Base-by-base conservation (phyloP, 2,888 invertebrate species). In the Synergus itoensis region DNA sequence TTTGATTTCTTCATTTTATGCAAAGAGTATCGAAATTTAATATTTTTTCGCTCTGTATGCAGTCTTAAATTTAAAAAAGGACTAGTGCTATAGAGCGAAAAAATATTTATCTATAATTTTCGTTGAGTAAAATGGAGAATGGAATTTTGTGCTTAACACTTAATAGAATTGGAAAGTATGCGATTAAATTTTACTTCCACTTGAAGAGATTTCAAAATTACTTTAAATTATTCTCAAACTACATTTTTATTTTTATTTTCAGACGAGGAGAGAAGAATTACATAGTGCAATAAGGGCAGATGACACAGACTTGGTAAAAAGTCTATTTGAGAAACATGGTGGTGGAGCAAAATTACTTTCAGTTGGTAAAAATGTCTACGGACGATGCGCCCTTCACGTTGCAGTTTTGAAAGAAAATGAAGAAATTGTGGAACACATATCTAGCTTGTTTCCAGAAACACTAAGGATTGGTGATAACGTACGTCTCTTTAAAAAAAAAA, bases 381-480 rank as follows among this genome's bases (percentile, higher is more conserved):
- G 97, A 8, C 94, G 97, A 81, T 96, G 96, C 78, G 94, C 97
- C 0, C 93, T 99, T 28, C 99, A 99, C 90, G 95, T 98, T 76
- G 98, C 98, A 0, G 96, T 98, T 16, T 93, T 98, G 14, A 95
- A 96, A 79, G 97, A 98, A 87, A 95, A 96, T 78, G 96, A 96
- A 84, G 96, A 97, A 79, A 94, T 98, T 41, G 97, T 97, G 0
- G 95, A 96, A 81, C 96, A 95, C 88, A 93, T 99, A 79, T 96
- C 96, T 0, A 94, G 94, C 82, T 93, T 94, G 48, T 96, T 95
- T 90, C 95, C 96, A 0, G 96, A 96, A 84, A 94, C 96, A 0
- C 91, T 98, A 53, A 94, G 95, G 80, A 93, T 96, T 79, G 96
- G 97, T 16, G 98, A 98, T 91, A 98, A 98, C 92, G 98, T 98